phyloP scores from a whole-genome alignment of 2,113 vertebrate species.

The Nothocercus nigrocapillus region DNA sequence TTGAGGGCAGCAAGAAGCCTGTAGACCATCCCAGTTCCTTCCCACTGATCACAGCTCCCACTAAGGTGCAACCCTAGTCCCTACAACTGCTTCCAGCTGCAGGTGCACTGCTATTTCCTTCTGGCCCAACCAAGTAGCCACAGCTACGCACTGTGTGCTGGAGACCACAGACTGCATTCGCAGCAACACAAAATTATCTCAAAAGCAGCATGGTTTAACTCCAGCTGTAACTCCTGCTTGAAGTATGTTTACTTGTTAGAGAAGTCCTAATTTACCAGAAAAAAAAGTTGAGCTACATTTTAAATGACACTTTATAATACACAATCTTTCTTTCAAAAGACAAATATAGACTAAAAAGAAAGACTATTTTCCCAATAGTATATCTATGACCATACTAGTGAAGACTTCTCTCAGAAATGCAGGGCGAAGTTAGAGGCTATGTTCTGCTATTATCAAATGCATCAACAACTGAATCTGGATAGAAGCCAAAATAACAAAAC shows the following conservation, averaged over 20 bases:
- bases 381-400: background rate
- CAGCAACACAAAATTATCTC: background rate
- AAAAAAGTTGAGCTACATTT: background rate
- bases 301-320: background rate
- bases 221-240: background rate
- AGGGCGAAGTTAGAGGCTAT: background rate
- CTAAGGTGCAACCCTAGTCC: background rate
- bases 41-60: background rate
- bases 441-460: background rate
- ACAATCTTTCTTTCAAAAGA: background rate
- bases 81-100: background rate
- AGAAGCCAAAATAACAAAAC: conserved; percentile 24
- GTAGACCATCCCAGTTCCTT: background rate
- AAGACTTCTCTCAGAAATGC: conserved; percentile 3
- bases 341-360: background rate
- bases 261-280: background rate
- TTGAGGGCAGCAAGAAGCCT: background rate
- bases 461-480: conserved; percentile 59
- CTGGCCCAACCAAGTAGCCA: background rate
- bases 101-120: background rate
- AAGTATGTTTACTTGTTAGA: background rate
- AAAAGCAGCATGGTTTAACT: background rate
- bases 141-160: background rate
- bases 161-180: background rate
- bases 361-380: background rate